Evolutionary conservation across 2,113 vertebrate species (phyloP), one percentile per base, ranked within the genome.

Genomic region (Sarotherodon lohbergeri): DNA sequence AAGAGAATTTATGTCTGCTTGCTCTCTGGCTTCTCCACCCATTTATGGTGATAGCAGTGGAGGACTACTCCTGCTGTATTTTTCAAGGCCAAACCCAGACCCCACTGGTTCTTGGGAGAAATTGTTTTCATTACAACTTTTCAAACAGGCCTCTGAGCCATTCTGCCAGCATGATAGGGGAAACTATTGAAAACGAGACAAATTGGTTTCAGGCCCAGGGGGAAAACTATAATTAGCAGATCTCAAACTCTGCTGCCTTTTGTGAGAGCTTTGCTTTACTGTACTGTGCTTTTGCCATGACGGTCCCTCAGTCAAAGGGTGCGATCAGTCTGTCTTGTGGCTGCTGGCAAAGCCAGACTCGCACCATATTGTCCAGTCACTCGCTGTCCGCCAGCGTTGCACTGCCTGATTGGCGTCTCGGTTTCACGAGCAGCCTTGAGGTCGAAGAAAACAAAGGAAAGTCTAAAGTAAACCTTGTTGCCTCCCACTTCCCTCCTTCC

Each of bases 111-210:
- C 81, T 86, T 89, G 32, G 73, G 89, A 88, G 66, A 83, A 91
- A 91, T 54, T 32, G 85, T 92, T 94, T 91, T 94, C 89, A 89
- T 91, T 88, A 81, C 80, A 84, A 84, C 86, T 89, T 86, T 90
- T 87, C 82, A 90, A 93, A 84, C 82, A 76, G 68, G 19, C 63
- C 87, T 88, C 56, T 9, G 41, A 91, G 90, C 88, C 32, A 1
- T 50, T 84, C 13, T 87, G 85, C 86, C 88, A 83, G 88, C 1
- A 5, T 82, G 90, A 92, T 86, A 71, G 82, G 85, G 81, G 80
- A 80, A 86, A 84, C 78, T 85, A 88, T 84, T 93, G 91, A 93
- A 94, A 93, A 93, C 1, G 73, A 94, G 86, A 94, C 90, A 93
- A 93, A 95, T 94, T 93, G 86, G 88, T 90, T 92, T 91, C 48